These are phyloP conservation scores for Machimus rusticus DNA, from an alignment of 2,888 invertebrate species.

Conservation along the genomic window DNA sequence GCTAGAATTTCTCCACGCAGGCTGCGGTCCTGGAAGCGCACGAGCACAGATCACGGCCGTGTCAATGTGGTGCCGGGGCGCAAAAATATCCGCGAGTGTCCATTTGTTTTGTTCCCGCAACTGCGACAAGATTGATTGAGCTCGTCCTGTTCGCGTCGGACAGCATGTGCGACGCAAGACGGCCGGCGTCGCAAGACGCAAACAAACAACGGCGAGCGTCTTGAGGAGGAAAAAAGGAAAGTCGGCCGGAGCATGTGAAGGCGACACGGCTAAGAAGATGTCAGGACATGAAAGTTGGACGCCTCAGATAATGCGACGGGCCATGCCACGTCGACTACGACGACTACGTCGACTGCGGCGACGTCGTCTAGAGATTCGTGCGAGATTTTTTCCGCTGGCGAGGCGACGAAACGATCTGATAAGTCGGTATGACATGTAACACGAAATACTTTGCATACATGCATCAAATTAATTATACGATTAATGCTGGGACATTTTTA, in stretches of 20 bases:
- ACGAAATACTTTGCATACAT: slow-evolving; percentile 58
- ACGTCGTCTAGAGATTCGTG: slow-evolving; percentile 29
- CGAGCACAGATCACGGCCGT: background rate
- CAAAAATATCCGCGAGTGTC: background rate
- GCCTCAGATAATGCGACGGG: slow-evolving; percentile 21
- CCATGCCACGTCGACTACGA: slow-evolving; percentile 3
- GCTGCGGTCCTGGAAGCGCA: background rate
- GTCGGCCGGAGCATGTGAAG: slow-evolving; percentile 25
- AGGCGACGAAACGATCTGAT: slow-evolving; percentile 47
- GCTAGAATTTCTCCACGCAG: background rate
- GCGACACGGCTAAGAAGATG: slow-evolving; percentile 32
- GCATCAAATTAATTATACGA: slow-evolving; percentile 64
- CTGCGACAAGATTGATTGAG: slow-evolving; percentile 37
- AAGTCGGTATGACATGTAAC: slow-evolving; percentile 52
- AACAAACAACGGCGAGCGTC: background rate
- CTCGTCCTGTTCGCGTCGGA: slow-evolving; percentile 28
- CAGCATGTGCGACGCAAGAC: slow-evolving; percentile 34
- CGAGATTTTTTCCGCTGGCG: slow-evolving; percentile 37
- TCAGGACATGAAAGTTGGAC: slow-evolving; percentile 41
- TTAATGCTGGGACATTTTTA: slow-evolving; percentile 55
- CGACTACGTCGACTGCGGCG: background rate
- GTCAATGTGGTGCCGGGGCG: background rate
- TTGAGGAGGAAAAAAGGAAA: slow-evolving; percentile 3
- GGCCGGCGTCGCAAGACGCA: too few relatives aligned
- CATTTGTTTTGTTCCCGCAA: background rate